Percentiles rank a stretch among this genome's conserved stretches.
Conservation (phyloP, 2,113 vertebrate genomes). For the Petaurus breviceps region DNA sequence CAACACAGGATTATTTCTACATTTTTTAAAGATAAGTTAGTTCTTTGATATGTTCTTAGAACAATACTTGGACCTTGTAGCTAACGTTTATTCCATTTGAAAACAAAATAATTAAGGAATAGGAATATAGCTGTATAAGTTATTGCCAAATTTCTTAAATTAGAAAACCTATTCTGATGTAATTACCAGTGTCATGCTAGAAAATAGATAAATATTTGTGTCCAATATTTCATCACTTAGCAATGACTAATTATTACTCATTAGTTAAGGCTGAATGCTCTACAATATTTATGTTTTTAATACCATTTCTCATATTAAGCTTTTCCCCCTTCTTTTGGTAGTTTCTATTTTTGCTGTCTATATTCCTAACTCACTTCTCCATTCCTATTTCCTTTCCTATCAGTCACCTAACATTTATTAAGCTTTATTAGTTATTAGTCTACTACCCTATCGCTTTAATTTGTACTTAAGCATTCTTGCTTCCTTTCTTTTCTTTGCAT, state of each 20-base stretch:
- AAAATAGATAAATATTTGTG: slow-evolving; percentile 28
- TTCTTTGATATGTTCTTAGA: neutral
- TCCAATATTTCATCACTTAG: slow-evolving; percentile 26
- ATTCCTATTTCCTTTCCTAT: neutral
- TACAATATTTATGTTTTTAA: neutral
- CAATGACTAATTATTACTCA: slow-evolving; percentile 43
- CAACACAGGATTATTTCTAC: neutral
- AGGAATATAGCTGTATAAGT: slow-evolving; percentile 22
- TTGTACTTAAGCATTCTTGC: slow-evolving; percentile 29
- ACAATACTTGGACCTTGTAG: neutral
- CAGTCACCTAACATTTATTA: slow-evolving; percentile 30
- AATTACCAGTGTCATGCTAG: neutral
- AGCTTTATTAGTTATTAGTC: neutral
- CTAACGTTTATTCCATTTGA: slow-evolving; percentile 32
- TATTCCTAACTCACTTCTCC: slow-evolving; percentile 28
- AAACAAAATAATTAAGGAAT: slow-evolving; percentile 31
- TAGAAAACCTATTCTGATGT: slow-evolving; percentile 28
- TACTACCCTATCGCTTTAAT: neutral
- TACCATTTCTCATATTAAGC: neutral
- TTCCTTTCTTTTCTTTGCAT: slow-evolving; percentile 16
- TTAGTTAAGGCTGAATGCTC: slow-evolving; percentile 25
- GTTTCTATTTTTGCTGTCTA: slow-evolving; percentile 11
- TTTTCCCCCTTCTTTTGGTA: slow-evolving; percentile 37
- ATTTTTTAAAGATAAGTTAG: neutral
- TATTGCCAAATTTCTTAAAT: neutral